phyloP scores from a whole-genome alignment of 2,888 invertebrate genomes.

The Polymixis flavicincta region DNA sequence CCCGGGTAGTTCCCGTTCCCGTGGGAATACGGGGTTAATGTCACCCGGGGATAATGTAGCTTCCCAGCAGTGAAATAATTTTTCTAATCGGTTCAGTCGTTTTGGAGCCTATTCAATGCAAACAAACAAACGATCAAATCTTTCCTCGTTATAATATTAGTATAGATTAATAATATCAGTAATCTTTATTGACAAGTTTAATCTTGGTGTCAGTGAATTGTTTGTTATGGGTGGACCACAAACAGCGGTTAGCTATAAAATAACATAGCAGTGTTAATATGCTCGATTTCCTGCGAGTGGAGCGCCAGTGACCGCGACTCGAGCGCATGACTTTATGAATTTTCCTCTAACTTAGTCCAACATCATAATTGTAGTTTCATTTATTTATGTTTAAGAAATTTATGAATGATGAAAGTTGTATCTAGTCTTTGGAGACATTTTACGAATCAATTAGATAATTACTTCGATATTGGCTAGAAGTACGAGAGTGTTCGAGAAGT shows the following conservation, averaged over 20 bases:
- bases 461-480: background rate
- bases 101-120: no score
- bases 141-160: no score
- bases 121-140: no score
- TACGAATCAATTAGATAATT: background rate
- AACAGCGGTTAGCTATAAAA: slow-evolving; percentile 38
- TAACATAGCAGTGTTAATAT: slow-evolving; percentile 47
- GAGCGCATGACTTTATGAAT: background rate
- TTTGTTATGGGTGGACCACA: background rate
- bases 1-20: no score
- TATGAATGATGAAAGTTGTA: background rate
- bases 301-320: slow-evolving; percentile 32
- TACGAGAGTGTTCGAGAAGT: background rate
- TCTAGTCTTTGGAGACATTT: background rate
- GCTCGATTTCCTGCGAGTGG: slow-evolving; percentile 39
- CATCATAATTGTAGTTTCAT: no score
- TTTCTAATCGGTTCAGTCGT: no score
- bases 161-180: background rate
- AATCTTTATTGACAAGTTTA: slow-evolving; percentile 36
- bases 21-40: no score
- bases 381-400: background rate
- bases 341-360: background rate
- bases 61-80: no score
- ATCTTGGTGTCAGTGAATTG: slow-evolving; percentile 5
- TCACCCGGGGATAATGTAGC: no score